A percentile compares a stretch with the other conserved stretches of the same genome.
These are phyloP conservation scores for Cryptocephalus primarius DNA, from an alignment of 2,888 invertebrate species.

Conservation along the genomic window DNA sequence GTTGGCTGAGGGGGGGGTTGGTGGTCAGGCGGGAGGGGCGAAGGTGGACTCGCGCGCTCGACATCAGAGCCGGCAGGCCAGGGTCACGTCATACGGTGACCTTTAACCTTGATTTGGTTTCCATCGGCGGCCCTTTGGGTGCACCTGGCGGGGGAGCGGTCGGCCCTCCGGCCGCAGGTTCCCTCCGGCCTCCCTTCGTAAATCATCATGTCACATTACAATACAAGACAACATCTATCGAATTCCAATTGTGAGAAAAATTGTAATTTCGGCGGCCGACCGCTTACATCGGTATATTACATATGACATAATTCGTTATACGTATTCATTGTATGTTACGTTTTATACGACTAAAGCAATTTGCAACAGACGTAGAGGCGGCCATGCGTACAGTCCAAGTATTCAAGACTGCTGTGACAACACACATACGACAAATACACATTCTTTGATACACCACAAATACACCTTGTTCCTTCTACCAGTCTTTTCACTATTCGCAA, in stretches of 20 bases:
- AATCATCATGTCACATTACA: not conserved
- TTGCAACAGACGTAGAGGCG: slow-evolving; percentile 29
- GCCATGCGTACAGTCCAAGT: slow-evolving; percentile 51
- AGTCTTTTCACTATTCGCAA: too few species aligned
- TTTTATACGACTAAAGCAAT: slow-evolving; percentile 25
- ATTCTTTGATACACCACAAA: slow-evolving; percentile 14
- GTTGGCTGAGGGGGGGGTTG: too few species aligned
- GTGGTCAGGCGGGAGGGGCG: slow-evolving; percentile 12
- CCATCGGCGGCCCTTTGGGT: slow-evolving; percentile 49
- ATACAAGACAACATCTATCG: slow-evolving; percentile 16
- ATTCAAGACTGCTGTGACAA: slow-evolving; percentile 43
- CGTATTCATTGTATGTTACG: not conserved
- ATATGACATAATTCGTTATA: not conserved
- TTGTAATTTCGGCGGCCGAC: slow-evolving; percentile 5
- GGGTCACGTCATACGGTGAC: slow-evolving; percentile 64
- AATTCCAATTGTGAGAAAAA: not conserved
- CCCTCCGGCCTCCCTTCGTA: not conserved
- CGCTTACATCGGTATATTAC: too few species aligned
- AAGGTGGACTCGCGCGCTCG: slow-evolving; percentile 33
- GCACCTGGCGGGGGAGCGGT: slow-evolving; percentile 15
- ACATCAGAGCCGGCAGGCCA: slow-evolving; percentile 42
- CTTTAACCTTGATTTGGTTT: slow-evolving; percentile 73
- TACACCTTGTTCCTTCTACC: slow-evolving; percentile 6
- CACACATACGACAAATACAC: slow-evolving; percentile 19
- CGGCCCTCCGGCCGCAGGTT: slow-evolving; percentile 12